Evolutionary conservation across 2,888 invertebrate genomes (phyloP).

Genomic region (Cylindroiulus punctatus): DNA sequence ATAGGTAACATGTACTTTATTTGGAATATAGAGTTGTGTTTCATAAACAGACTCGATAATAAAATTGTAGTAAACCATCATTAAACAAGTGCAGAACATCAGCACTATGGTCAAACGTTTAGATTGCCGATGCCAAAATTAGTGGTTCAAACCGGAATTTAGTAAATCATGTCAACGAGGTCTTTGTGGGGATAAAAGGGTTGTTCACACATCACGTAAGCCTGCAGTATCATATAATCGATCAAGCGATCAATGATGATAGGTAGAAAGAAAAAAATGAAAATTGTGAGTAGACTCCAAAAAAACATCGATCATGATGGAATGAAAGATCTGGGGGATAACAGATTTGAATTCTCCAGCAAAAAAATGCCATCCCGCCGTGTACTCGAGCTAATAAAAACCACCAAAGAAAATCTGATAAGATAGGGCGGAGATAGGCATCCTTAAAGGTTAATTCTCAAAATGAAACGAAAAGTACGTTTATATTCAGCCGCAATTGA

Average conservation of each 20-base stretch:
- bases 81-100: no score
- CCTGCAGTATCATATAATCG: slow-evolving; percentile 13
- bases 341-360: slow-evolving; percentile 12
- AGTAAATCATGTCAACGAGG: neutral
- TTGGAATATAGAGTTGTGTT: no score
- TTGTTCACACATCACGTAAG: neutral
- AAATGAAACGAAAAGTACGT: neutral
- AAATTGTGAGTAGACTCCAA: slow-evolving; percentile 26
- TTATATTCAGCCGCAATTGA: neutral
- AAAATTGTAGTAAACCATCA: no score
- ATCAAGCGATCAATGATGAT: slow-evolving; percentile 32
- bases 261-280: slow-evolving; percentile 3
- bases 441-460: slow-evolving; percentile 26
- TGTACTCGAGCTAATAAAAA: slow-evolving; percentile 12
- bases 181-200: slow-evolving; percentile 32
- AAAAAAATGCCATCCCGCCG: neutral
- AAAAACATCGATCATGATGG: slow-evolving; percentile 13
- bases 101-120: neutral
- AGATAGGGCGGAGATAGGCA: slow-evolving; percentile 1
- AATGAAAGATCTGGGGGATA: slow-evolving; percentile 24
- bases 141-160: neutral
- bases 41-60: no score
- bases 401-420: slow-evolving; percentile 15
- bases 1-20: no score
- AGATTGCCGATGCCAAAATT: neutral